These are phyloP conservation scores for Aspidiotus rigidus DNA, from an alignment of 2,888 invertebrate species.

Conservation along the genomic window DNA sequence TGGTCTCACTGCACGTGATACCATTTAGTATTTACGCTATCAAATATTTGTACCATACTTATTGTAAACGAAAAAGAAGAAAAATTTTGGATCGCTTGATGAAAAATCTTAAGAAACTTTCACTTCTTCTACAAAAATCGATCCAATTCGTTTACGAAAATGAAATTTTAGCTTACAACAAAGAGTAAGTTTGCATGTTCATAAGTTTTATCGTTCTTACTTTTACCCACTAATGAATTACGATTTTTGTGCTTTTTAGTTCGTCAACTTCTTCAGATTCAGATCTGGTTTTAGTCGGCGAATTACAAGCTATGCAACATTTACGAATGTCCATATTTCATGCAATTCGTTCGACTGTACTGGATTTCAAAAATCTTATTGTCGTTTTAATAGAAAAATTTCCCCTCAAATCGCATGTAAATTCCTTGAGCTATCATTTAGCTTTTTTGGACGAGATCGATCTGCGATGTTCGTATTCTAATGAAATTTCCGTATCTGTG, in stretches of 20 bases:
- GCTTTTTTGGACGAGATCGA: slow-evolving; percentile 21
- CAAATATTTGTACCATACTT: not conserved
- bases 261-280: not conserved
- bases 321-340: not conserved
- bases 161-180: slow-evolving; percentile 9
- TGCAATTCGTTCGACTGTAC: slow-evolving; percentile 9
- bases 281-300: not conserved
- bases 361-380: slow-evolving; percentile 12
- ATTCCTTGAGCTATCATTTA: slow-evolving; percentile 9
- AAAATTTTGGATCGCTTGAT: slow-evolving; percentile 4
- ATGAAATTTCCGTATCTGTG: slow-evolving; percentile 8
- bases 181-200: slow-evolving; percentile 33
- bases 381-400: slow-evolving; percentile 3
- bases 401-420: slow-evolving; percentile 10
- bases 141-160: slow-evolving; percentile 19
- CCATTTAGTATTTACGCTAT: not conserved
- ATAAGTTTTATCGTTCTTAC: not conserved
- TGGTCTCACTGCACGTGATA: not conserved
- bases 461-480: not conserved
- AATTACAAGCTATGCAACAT: slow-evolving; percentile 5
- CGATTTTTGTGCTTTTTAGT: not conserved
- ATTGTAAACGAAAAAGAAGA: slow-evolving; percentile 4
- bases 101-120: slow-evolving; percentile 20
- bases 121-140: slow-evolving; percentile 19
- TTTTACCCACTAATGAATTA: not conserved